These are phyloP conservation scores for Cyclopterus lumpus DNA, from an alignment of 2,797 vertebrate species.

Conservation along the genomic window DNA sequence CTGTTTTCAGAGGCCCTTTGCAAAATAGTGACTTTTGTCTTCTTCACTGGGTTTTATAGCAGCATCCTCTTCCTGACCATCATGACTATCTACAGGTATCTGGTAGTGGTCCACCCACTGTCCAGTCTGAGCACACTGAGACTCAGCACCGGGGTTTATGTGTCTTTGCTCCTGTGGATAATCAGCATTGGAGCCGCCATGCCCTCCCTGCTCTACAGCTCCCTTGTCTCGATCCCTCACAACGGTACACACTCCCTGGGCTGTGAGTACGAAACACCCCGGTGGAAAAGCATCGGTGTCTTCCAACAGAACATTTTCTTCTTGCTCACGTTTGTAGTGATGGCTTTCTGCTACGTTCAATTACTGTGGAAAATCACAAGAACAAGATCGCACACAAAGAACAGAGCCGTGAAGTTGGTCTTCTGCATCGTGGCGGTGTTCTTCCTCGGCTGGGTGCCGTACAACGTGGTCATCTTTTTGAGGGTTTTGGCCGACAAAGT, in stretches of 20 bases:
- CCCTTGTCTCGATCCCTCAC: constrained; percentile 36
- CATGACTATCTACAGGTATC: constrained; percentile 91
- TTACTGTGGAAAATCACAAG: constrained; percentile 85
- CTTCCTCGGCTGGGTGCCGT: constrained; percentile 93
- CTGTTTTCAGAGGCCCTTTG: constrained; percentile 84
- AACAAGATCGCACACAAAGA: constrained; percentile 83
- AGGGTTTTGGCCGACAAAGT: constrained; percentile 64
- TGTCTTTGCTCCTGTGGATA: constrained; percentile 81
- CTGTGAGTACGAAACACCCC: constrained; percentile 73
- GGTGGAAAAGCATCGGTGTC: constrained; percentile 67
- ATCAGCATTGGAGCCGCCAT: constrained; percentile 83
- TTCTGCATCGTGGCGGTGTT: constrained; percentile 88
- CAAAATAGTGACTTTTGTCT: constrained; percentile 85
- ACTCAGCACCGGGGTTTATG: constrained; percentile 42
- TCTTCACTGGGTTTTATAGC: constrained; percentile 90
- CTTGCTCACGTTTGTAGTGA: constrained; percentile 83
- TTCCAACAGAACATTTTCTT: constrained; percentile 89
- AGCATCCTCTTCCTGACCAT: constrained; percentile 90
- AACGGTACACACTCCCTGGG: rapidly evolving
- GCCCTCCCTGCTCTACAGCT: constrained; percentile 82
- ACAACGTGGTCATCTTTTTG: constrained; percentile 89
- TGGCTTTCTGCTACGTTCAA: constrained; percentile 87
- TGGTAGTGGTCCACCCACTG: constrained; percentile 88
- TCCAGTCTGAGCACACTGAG: constrained; percentile 76
- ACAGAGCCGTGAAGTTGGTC: constrained; percentile 89